Percentiles rank a stretch among this genome's conserved stretches.
phyloP scores from a whole-genome alignment of 2,113 vertebrate genomes.

The Hippopotamus amphibius region DNA sequence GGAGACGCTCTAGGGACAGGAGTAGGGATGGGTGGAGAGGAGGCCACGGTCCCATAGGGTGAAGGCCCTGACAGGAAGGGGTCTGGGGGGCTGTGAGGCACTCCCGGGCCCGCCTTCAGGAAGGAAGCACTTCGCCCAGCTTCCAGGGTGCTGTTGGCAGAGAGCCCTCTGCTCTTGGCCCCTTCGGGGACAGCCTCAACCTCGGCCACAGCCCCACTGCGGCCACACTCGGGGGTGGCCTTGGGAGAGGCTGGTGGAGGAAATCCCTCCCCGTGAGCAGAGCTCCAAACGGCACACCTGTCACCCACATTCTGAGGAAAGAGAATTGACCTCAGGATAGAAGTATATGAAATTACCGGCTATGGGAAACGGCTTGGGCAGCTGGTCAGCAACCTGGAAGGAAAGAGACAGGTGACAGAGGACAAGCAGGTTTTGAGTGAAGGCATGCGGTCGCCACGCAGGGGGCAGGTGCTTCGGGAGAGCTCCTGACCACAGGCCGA shows the following conservation, averaged over 20 bases:
- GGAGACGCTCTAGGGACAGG: not conserved
- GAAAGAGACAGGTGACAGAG: not conserved
- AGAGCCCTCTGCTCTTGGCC: too few species aligned
- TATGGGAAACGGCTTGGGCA: not conserved
- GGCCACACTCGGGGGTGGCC: too few species aligned
- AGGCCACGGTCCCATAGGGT: accelerated
- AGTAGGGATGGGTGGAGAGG: not conserved
- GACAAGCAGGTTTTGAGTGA: not conserved
- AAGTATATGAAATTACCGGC: not conserved
- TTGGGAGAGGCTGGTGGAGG: not conserved
- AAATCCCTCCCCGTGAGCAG: not conserved
- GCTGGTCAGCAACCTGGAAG: not conserved
- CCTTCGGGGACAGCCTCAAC: not conserved
- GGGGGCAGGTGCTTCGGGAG: not conserved
- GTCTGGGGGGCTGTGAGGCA: accelerated
- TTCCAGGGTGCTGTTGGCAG: not conserved
- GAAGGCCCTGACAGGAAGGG: not conserved
- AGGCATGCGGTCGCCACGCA: not conserved
- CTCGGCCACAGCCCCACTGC: accelerated
- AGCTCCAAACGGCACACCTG: not conserved
- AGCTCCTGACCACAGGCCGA: too few species aligned
- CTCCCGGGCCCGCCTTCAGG: not conserved
- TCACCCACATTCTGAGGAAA: not conserved
- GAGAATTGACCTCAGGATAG: not conserved
- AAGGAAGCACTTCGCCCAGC: not conserved